These are phyloP conservation scores for Mesoclemmys tuberculata DNA, from an alignment of 2,113 vertebrate genomes.

Conservation along the genomic window DNA sequence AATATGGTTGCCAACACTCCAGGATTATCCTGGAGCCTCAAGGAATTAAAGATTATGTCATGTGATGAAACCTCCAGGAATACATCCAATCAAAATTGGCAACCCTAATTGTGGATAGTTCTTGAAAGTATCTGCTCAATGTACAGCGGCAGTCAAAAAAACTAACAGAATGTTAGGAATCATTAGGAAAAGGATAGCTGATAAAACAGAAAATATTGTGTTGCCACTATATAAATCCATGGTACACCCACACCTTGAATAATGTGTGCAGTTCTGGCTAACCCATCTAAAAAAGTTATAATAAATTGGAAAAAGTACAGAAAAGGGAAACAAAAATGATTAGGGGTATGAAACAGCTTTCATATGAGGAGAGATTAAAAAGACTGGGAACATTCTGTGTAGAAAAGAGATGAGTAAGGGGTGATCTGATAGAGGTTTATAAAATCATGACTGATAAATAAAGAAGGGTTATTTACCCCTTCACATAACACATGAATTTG, in stretches of 20 bases:
- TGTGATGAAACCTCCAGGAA: not conserved
- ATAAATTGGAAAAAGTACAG: not conserved
- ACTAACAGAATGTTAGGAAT: not conserved
- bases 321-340: not conserved
- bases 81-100: not conserved
- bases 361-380: not conserved
- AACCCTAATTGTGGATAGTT: not conserved
- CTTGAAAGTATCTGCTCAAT: not conserved
- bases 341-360: not conserved
- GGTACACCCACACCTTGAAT: not conserved
- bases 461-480: not conserved
- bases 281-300: not conserved
- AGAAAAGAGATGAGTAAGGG: not conserved
- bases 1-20: not conserved
- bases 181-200: not conserved
- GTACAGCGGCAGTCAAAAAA: not conserved
- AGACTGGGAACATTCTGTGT: not conserved
- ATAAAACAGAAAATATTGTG: not conserved
- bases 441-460: not conserved
- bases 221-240: not conserved
- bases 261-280: not conserved
- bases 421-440: not conserved
- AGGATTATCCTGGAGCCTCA: not conserved
- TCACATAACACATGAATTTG: not conserved
- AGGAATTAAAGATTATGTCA: not conserved